These are phyloP conservation scores for Tridacna gigas DNA, from an alignment of 2,888 invertebrate species.

Conservation along the genomic window DNA sequence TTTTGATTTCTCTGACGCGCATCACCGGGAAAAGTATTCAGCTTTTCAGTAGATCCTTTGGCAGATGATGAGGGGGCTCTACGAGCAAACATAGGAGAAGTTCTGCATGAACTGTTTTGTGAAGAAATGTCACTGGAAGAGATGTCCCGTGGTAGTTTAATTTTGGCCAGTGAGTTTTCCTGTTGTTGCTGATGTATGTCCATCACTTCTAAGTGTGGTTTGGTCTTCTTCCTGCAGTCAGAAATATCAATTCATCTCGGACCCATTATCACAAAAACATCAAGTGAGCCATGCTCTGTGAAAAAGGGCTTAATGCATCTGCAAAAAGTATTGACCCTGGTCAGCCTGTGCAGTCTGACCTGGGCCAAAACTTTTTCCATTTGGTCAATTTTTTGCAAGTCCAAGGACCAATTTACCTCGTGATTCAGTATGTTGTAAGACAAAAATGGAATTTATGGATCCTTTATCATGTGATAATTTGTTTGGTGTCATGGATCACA, in stretches of 20 bases:
- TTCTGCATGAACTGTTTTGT: conserved; percentile 40
- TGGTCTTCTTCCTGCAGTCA: conserved; percentile 76
- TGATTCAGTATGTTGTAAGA: too few species aligned
- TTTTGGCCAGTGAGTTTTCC: conserved; percentile 76
- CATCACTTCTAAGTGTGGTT: conserved; percentile 77
- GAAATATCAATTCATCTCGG: not conserved
- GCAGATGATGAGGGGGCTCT: conserved; percentile 34
- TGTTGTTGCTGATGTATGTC: conserved; percentile 81
- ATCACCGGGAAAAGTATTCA: conserved; percentile 7
- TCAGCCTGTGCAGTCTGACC: too few species aligned
- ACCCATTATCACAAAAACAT: too few species aligned
- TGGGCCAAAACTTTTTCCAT: too few species aligned
- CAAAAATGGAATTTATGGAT: too few species aligned
- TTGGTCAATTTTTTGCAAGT: too few species aligned
- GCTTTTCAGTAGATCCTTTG: conserved; percentile 17
- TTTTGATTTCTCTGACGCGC: not conserved
- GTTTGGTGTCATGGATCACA: too few species aligned
- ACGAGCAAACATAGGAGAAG: conserved; percentile 58
- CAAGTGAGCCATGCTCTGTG: too few species aligned
- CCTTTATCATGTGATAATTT: too few species aligned
- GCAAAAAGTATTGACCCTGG: too few species aligned
- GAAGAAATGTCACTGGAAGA: conserved; percentile 74
- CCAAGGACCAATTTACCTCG: too few species aligned
- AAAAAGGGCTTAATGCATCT: too few species aligned
- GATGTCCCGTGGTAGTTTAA: conserved; percentile 78